phyloP scores from a whole-genome alignment of 2,888 invertebrate genomes.

The Drosophila mettleri region DNA sequence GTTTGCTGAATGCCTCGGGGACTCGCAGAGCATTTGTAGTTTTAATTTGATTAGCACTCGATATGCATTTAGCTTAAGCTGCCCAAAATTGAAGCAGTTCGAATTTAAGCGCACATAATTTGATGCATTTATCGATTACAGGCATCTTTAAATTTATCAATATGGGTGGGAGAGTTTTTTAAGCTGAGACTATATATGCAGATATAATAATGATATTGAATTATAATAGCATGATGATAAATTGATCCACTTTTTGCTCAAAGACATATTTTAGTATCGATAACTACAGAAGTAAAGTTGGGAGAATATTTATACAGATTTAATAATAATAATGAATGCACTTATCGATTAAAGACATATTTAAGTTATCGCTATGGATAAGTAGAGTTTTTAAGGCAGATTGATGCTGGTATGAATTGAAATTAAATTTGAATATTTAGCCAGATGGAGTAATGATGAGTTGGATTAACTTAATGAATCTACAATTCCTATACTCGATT shows the following conservation, averaged over 20 bases:
- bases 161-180: neutral
- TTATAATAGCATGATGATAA: too few species aligned
- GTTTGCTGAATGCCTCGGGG: constrained; percentile 16
- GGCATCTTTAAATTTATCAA: neutral
- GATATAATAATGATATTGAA: too few species aligned
- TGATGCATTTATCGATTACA: neutral
- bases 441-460: too few species aligned
- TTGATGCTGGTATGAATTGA: too few species aligned
- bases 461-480: too few species aligned
- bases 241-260: too few species aligned
- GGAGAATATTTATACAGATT: too few species aligned
- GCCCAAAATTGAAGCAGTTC: neutral
- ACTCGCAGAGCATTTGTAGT: neutral
- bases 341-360: neutral
- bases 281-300: too few species aligned
- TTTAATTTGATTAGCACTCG: constrained; percentile 21
- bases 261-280: too few species aligned
- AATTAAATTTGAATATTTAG: too few species aligned
- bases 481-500: neutral
- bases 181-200: too few species aligned
- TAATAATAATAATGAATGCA: too few species aligned
- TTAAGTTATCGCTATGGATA: neutral
- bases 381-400: neutral
- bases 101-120: neutral
- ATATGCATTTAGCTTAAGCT: constrained; percentile 3